These are phyloP conservation scores for Oceanodroma tethys DNA, from an alignment of 2,113 vertebrate genomes.

Conservation along the genomic window DNA sequence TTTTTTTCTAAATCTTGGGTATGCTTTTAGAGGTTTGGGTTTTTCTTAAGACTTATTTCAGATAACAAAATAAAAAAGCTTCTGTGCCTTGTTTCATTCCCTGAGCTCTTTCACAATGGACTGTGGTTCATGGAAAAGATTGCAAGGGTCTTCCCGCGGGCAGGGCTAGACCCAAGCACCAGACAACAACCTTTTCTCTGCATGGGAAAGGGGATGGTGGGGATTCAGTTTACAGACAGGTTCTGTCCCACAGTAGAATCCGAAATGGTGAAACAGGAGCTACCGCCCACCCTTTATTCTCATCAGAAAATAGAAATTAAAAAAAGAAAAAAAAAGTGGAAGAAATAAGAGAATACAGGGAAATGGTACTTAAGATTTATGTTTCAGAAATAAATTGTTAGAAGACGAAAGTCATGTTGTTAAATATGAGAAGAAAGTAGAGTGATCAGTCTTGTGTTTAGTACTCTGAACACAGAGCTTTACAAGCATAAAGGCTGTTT, in stretches of 20 bases:
- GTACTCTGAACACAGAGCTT: conserved; percentile 32
- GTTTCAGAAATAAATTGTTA: conserved; percentile 48
- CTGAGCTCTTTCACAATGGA: not conserved
- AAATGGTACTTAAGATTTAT: conserved; percentile 8
- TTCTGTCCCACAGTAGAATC: not conserved
- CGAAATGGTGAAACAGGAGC: conserved; percentile 1
- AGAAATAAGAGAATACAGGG: not conserved
- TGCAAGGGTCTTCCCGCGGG: not conserved
- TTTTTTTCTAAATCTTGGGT: not conserved
- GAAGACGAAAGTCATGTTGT: conserved; percentile 49
- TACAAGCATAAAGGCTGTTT: conserved; percentile 58
- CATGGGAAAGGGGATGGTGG: not conserved
- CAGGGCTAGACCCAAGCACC: not conserved
- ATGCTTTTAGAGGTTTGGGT: accelerated
- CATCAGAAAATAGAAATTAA: not conserved
- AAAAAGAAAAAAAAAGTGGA: not conserved
- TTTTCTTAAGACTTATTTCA: not conserved
- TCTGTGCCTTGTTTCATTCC: not conserved
- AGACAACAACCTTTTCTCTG: not conserved
- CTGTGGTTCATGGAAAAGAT: not conserved
- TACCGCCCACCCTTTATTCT: not conserved
- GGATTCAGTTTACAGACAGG: not conserved
- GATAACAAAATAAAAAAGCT: not conserved
- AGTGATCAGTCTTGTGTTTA: conserved; percentile 47
- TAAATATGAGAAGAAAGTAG: conserved; percentile 53